Conservation (phyloP, 2,113 vertebrate genomes). For the Onychorhynchus coronatus region DNA sequence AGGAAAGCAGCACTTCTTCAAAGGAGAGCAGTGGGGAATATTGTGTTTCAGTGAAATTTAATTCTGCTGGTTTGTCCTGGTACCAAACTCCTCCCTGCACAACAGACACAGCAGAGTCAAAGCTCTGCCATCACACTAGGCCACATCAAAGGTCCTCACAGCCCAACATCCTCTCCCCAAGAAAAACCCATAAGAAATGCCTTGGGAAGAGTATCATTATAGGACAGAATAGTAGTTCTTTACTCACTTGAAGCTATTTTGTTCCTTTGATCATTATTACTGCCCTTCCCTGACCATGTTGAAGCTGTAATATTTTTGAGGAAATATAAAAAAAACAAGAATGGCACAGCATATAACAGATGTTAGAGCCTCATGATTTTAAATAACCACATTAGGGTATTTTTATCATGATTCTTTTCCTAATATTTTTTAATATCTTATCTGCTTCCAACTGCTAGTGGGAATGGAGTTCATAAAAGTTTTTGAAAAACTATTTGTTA, state of each 20-base stretch:
- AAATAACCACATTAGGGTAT: background rate
- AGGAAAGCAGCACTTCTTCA: background rate
- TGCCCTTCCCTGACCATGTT: background rate
- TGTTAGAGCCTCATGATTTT: background rate
- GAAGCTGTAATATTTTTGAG: background rate
- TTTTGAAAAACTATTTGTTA: background rate
- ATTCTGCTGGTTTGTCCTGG: background rate
- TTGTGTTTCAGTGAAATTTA: background rate
- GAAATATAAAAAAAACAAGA: fast-evolving
- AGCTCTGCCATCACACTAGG: background rate
- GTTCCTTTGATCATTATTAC: background rate
- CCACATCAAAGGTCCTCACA: constrained; percentile 2
- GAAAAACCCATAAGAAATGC: background rate
- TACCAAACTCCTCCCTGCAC: background rate
- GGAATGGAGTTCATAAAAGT: background rate
- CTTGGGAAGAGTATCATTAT: background rate
- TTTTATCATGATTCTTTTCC: background rate
- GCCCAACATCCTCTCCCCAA: background rate
- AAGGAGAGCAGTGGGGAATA: background rate
- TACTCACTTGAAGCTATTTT: background rate
- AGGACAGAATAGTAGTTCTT: background rate
- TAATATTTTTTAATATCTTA: background rate
- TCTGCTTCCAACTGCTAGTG: background rate
- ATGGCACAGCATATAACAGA: background rate
- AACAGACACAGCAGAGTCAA: background rate